phyloP scores from a whole-genome alignment of 2,113 vertebrate genomes.

The Stigmatopora nigra region DNA sequence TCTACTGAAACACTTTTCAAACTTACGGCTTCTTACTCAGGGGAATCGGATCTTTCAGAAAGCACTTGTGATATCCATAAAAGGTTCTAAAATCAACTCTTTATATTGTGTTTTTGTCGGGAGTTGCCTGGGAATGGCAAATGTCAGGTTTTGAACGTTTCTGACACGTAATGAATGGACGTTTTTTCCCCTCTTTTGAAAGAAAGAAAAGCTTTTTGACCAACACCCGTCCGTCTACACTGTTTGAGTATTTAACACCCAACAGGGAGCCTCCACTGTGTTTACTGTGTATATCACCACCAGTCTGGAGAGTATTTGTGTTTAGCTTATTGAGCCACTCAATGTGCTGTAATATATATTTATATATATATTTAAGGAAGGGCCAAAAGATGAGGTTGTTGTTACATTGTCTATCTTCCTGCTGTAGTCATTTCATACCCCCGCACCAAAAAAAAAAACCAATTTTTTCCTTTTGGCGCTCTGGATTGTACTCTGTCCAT shows the following conservation, averaged over 20 bases:
- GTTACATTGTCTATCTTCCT: constrained; percentile 24
- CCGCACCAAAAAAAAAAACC: constrained; percentile 18
- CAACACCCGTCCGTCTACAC: constrained; percentile 8
- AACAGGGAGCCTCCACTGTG: constrained; percentile 1
- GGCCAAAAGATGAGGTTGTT: constrained; percentile 26
- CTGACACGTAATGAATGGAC: constrained; percentile 20
- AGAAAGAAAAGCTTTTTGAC: not conserved
- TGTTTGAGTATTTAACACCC: constrained; percentile 3
- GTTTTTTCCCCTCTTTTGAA: constrained; percentile 3
- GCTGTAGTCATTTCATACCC: constrained; percentile 22
- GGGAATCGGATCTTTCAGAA: constrained; percentile 62
- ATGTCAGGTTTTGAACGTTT: constrained; percentile 20
- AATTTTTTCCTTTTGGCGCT: constrained; percentile 31
- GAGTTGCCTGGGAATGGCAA: not conserved
- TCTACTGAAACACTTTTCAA: constrained; percentile 56
- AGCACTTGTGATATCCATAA: constrained; percentile 63
- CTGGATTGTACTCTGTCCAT: constrained; percentile 53
- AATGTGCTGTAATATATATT: constrained; percentile 11
- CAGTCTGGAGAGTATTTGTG: constrained; percentile 3
- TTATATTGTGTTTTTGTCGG: not conserved
- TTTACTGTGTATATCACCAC: not conserved
- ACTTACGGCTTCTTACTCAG: constrained; percentile 64
- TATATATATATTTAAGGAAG: constrained; percentile 10
- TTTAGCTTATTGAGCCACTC: constrained; percentile 17
- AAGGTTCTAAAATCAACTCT: constrained; percentile 21